Base-by-base conservation (phyloP, 2,113 vertebrate species). In the Excalfactoria chinensis region DNA sequence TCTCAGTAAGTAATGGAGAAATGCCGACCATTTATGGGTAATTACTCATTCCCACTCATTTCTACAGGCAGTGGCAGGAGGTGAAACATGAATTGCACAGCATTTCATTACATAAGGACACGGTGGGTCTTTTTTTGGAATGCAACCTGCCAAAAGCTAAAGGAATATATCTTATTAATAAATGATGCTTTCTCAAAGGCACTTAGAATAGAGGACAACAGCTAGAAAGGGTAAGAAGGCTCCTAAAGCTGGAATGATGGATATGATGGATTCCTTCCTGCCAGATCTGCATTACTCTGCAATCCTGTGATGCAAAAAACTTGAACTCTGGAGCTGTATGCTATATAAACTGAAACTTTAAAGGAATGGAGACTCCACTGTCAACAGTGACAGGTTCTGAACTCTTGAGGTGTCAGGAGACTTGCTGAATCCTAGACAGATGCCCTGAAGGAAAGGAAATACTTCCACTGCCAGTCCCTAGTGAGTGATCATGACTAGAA, bases 171-270 rank as follows among this genome's bases (percentile, higher is more conserved):
- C 84, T 85, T 75, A 95, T 89, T 93, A 90, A 80, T 86, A 94
- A 95, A 74, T 94, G 53, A 93, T 69, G 86, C 18, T 93, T 96
- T 95, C 92, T 95, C 80, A 94, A 96, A 95, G 74, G 73, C 62
- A 59, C 68, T 93, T 87, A 93, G 26, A 86, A 68, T 28, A 88
- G 48, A 74, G 43, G 81, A 84, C 37, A 96, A 62, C 35, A 90
- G 80, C 48, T 75, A 44, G 1, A 86, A 93, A 92, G 58, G 51
- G 48, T 35, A 63, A 63, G 84, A 87, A 56, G 68, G 90, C 40
- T 55, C 88, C 49, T 75, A n/a, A 85, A 90, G 93, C 79, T 56
- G 77, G 32, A 81, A 12, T 62, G 74, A 76, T 93, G 76, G 81
- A 81, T 44, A 37, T 34, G 72, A 93, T 92, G 51, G 84, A 84